These are phyloP conservation scores for Seira ritae DNA, from an alignment of 2,888 invertebrate genomes.

Conservation along the genomic window DNA sequence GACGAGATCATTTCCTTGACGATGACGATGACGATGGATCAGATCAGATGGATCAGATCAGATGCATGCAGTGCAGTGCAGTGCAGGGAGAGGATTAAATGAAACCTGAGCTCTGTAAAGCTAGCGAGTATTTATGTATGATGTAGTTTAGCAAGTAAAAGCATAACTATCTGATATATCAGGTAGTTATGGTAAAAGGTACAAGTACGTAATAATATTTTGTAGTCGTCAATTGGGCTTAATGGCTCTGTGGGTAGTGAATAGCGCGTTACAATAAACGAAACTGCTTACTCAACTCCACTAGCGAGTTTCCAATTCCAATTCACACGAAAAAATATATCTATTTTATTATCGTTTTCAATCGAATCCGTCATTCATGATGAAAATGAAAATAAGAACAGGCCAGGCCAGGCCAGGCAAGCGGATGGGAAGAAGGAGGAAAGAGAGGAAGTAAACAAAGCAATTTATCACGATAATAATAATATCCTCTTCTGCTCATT, in stretches of 20 bases:
- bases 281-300: too few species aligned
- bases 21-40: background rate
- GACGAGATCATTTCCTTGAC: background rate
- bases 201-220: too few species aligned
- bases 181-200: too few species aligned
- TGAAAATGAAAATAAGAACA: constrained; percentile 17
- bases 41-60: background rate
- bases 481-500: too few species aligned
- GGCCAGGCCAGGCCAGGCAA: too few species aligned
- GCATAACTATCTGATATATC: too few species aligned
- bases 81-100: background rate
- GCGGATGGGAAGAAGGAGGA: background rate
- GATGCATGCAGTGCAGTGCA: background rate
- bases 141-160: constrained; percentile 17
- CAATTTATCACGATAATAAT: constrained; percentile 57
- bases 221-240: too few species aligned
- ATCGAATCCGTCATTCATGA: background rate
- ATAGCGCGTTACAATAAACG: too few species aligned
- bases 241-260: too few species aligned
- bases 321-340: too few species aligned
- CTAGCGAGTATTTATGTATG: background rate
- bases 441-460: constrained; percentile 57
- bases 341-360: too few species aligned
- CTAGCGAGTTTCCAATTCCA: too few species aligned
- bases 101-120: background rate